Evolutionary conservation across 2,888 invertebrate genomes (phyloP).

Genomic region (Mycalesis mineus): DNA sequence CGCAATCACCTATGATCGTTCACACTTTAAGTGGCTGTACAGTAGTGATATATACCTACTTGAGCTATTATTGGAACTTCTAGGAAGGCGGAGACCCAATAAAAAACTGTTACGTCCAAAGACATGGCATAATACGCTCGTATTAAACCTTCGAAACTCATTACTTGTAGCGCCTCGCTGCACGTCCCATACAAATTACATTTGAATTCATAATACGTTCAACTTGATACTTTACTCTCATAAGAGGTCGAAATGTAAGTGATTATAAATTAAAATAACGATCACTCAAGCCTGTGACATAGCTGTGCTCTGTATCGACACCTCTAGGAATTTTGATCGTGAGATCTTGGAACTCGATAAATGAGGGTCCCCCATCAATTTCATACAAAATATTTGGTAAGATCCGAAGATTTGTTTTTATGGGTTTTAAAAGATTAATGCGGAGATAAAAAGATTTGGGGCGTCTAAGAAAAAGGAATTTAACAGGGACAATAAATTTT

Average conservation of each 20-base stretch:
- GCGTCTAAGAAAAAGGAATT: constrained; percentile 51
- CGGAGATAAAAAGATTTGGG: constrained; percentile 69
- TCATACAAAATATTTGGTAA: constrained; percentile 72
- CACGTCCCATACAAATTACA: constrained; percentile 15
- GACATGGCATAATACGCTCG: constrained; percentile 12
- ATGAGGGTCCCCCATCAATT: constrained; percentile 69
- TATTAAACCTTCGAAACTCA: constrained; percentile 29
- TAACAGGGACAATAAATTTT: constrained; percentile 64
- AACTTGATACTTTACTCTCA: constrained; percentile 24
- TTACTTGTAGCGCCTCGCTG: constrained; percentile 18
- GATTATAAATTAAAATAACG: constrained; percentile 40
- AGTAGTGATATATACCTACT: constrained; percentile 62
- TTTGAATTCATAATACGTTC: constrained; percentile 26
- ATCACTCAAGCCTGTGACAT: constrained; percentile 52
- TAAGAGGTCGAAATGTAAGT: constrained; percentile 37
- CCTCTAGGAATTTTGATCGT: constrained; percentile 75
- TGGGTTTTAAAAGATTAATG: constrained; percentile 71
- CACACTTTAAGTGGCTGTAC: constrained; percentile 72
- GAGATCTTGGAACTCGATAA: constrained; percentile 65
- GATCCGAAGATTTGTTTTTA: constrained; percentile 72
- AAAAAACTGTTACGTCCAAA: constrained; percentile 29
- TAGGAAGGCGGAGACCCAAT: constrained; percentile 32
- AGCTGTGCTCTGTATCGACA: constrained; percentile 68
- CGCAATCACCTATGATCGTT: constrained; percentile 63
- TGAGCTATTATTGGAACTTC: constrained; percentile 55